Base-by-base conservation (phyloP, 2,797 vertebrate genomes). In the Hypotaenidia philippensis region DNA sequence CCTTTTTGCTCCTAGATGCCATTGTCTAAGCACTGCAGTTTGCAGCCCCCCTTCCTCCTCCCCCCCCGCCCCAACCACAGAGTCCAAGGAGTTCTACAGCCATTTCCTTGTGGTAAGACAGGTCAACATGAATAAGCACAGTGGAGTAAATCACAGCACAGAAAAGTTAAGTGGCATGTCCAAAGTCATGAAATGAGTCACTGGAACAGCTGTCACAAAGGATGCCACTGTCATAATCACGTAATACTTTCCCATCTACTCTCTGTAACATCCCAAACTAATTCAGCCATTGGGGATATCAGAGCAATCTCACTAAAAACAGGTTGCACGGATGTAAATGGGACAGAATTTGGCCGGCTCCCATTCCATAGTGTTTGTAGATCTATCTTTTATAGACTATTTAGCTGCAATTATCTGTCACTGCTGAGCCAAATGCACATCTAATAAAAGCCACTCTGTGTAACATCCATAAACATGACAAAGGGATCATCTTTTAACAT, bases 371-470 rank as follows among this genome's bases (percentile, higher is more conserved):
- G 71, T 36, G 68, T 90, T 91, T 77, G 44, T 76, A 93, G 77
- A 41, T 49, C 53, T 87, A 38, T 87, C 93, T 96, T 96, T 95
- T 79, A 94, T 57, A 83, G 93, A 66, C 75, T 78, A 47, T 85
- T 94, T 89, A 90, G 75, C 56, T 89, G 83, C 81, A 94, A 90
- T 97, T 97, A 93, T 82, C n/a, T 40, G 66, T 74, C 68, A 63
- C 53, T 36, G 38, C 64, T 87, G 65, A 97, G 93, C 92, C 91
- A 96, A 96, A 94, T 87, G 81, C 49, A 60, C 47, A 70, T 64
- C 76, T 52, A 90, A 96, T 87, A 93, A 94, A 94, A 90, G 61
- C 78, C 40, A 44, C 44, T 70, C 63, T 68, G 86, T 47, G 68
- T 78, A 72, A 75, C 61, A 89, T 85, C 88, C 93, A 85, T 84